Conservation (phyloP, 2,888 invertebrate genomes). For the Alloscopus bannaensis region DNA sequence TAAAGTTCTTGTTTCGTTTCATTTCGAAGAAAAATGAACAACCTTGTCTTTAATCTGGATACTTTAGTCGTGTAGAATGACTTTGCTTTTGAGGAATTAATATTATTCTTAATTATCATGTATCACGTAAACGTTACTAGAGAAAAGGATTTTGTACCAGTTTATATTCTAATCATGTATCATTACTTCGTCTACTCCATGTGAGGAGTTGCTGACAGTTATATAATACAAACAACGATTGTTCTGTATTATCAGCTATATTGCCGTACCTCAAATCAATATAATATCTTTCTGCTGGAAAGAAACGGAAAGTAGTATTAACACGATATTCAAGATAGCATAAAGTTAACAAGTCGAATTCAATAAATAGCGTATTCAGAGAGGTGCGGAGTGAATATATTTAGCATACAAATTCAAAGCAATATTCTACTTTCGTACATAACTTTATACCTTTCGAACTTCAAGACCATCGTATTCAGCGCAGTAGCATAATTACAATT, state of each 20-base stretch:
- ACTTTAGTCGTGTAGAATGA: constrained; percentile 1
- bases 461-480: constrained; percentile 7
- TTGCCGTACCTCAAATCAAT: no score
- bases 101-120: not conserved
- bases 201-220: no score
- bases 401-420: constrained; percentile 49
- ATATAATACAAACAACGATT: no score
- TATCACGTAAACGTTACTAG: not conserved
- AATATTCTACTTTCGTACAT: constrained; percentile 58
- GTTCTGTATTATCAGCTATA: no score
- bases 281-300: constrained; percentile 32
- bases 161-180: constrained; percentile 22
- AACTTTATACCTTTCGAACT: constrained; percentile 45
- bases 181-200: not conserved
- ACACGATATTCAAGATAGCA: not conserved
- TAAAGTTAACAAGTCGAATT: not conserved
- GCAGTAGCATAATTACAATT: constrained; percentile 14
- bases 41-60: not conserved
- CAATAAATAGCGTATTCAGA: constrained; percentile 10
- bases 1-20: not conserved
- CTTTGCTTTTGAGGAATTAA: constrained; percentile 14
- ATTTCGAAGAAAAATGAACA: not conserved
- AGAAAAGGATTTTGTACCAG: constrained; percentile 2
- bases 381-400: constrained; percentile 48
- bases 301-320: constrained; percentile 31